Base-by-base conservation (phyloP, 2,113 vertebrate genomes). In the Nestor notabilis region DNA sequence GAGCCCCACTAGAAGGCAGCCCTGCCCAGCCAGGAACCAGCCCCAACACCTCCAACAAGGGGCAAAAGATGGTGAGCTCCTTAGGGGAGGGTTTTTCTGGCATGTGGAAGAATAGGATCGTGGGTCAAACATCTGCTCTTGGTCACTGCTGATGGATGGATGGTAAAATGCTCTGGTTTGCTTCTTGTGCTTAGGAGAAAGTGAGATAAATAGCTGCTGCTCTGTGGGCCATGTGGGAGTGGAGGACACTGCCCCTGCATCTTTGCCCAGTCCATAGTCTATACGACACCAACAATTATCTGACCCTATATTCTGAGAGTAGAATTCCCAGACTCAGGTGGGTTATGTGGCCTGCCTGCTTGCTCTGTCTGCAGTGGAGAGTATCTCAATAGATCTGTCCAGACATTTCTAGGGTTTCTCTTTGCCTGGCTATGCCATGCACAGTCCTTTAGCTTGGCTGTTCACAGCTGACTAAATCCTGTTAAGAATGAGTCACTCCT, bases 391-490 rank as follows among this genome's bases (percentile, higher is more conserved):
- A 93, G 35, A 96, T 91, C 81, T 83, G 49, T 79, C 89, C 91
- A 94, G 95, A 94, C 74, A 76, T 68, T 92, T 85, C 90, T 80
- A 53, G 89, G 84, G 79, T 86, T 89, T 82, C 74, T 89, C 5
- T 60, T 86, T 89, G 39, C 60, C 29, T 68, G 76, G 33, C 27
- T 89, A 0, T 83, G 83, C 85, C 27, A 10, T 43, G 89, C 72
- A 43, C 49, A 39, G 65, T 81, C 47, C 83, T 95, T 83, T 83
- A 55, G 64, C 69, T 78, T 66, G 77, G 56, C 89, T 94, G 47
- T 96, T 96, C 94, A 92, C 91, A 95, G 94, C 89, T 96, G 93
- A 97, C 94, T 97, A 95, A 96, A 95, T 95, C 96, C 83, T 94
- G 90, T 95, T 61, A 65, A 92, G 93, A 97, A 65, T 96, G 91